phyloP scores from a whole-genome alignment of 2,888 invertebrate species.

The Mactromeris polynyma region DNA sequence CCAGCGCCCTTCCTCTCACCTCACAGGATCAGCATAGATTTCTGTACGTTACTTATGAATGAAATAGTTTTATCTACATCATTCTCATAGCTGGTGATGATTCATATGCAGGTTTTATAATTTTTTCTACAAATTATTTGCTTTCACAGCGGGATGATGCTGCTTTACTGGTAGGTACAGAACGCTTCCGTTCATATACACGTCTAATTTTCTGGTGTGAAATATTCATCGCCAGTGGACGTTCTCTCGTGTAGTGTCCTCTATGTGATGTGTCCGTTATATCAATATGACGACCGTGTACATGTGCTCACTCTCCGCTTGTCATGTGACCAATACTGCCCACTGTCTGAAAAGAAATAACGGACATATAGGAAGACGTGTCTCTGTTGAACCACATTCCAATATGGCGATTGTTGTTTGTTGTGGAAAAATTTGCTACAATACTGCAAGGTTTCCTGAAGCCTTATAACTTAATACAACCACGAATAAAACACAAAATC shows the following conservation, averaged over 20 bases:
- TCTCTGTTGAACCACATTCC: constrained; percentile 33
- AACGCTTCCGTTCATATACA: background rate
- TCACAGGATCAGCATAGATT: constrained; percentile 52
- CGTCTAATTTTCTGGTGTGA: background rate
- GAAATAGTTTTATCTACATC: constrained; percentile 42
- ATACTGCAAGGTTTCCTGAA: background rate
- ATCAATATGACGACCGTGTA: constrained; percentile 41
- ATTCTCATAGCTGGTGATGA: background rate
- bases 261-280: constrained; percentile 30
- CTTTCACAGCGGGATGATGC: background rate
- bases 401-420: constrained; percentile 46
- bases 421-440: background rate
- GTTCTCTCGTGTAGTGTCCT: background rate
- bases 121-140: constrained; percentile 20
- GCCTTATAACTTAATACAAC: background rate
- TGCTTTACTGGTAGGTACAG: background rate
- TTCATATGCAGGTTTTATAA: constrained; percentile 21
- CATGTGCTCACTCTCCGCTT: constrained; percentile 30
- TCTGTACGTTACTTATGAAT: constrained; percentile 60
- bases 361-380: constrained; percentile 42
- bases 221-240: background rate
- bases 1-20: constrained; percentile 50
- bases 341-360: constrained; percentile 54
- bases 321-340: constrained; percentile 54
- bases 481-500: background rate